Percentiles rank a stretch among this genome's conserved stretches.
phyloP scores from a whole-genome alignment of 2,888 invertebrate genomes.

The Microplitis manilae region DNA sequence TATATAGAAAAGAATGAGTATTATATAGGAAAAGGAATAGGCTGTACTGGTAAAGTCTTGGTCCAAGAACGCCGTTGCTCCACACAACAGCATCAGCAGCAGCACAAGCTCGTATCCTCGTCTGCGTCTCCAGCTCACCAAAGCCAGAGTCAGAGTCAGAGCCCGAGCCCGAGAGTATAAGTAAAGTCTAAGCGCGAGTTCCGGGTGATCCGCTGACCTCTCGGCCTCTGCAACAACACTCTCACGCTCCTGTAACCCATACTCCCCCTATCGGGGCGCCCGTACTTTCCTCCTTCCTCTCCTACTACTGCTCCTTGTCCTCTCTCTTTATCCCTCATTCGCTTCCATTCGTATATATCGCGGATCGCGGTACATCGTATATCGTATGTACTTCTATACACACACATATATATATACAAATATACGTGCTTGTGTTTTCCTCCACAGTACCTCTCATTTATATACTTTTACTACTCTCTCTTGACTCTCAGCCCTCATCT shows the following conservation, averaged over 20 bases:
- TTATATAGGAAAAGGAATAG: constrained; percentile 8
- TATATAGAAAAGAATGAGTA: constrained; percentile 14
- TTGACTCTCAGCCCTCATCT: constrained; percentile 32
- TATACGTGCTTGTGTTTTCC: neutral
- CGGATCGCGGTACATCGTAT: neutral
- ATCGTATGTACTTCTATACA: constrained; percentile 8
- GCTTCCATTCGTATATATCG: constrained; percentile 12
- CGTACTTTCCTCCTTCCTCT: constrained; percentile 48
- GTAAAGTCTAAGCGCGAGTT: constrained; percentile 66
- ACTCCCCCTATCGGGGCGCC: constrained; percentile 67
- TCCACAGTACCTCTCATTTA: constrained; percentile 19
- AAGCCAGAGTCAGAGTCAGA: neutral
- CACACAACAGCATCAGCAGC: constrained; percentile 44
- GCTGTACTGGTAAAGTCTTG: neutral
- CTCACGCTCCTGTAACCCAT: constrained; percentile 73
- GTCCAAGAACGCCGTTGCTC: constrained; percentile 33
- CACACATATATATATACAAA: constrained; percentile 33
- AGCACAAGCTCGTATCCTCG: constrained; percentile 27
- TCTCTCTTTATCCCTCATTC: constrained; percentile 40
- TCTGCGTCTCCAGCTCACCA: constrained; percentile 31
- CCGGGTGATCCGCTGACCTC: constrained; percentile 73
- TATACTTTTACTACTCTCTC: constrained; percentile 1
- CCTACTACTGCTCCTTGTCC: constrained; percentile 37
- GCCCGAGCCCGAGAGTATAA: constrained; percentile 40
- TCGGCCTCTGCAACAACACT: constrained; percentile 72